A percentile compares a stretch with the other conserved stretches of the same genome.
These are phyloP conservation scores for Bolinopsis microptera DNA, from an alignment of 37 sponge, comb jelly and placozoan species.

Conservation along the genomic window DNA sequence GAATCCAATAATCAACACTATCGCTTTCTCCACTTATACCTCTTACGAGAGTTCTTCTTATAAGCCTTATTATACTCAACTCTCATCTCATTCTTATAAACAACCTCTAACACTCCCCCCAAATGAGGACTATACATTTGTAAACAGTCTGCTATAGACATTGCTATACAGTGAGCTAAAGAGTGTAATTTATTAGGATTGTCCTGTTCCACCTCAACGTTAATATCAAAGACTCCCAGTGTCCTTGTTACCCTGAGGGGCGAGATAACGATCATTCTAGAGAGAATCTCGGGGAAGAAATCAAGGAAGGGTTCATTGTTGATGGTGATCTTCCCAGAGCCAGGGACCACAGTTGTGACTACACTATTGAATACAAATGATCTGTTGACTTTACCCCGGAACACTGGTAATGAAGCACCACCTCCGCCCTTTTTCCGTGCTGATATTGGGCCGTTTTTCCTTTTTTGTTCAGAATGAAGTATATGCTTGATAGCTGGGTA, in stretches of 20 bases:
- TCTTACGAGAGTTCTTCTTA: constrained; percentile 34
- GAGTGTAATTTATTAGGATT: neutral
- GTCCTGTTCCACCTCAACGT: neutral
- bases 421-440: neutral
- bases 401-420: neutral
- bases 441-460: neutral
- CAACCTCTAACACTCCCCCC: neutral
- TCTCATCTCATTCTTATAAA: neutral
- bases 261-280: neutral
- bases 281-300: constrained; percentile 5
- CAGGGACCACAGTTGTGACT: neutral
- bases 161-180: constrained; percentile 20
- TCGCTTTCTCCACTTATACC: constrained; percentile 53
- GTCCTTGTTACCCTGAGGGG: neutral
- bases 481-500: neutral
- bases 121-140: neutral
- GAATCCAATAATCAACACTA: no score
- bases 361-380: neutral
- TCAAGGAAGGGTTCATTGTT: constrained; percentile 46
- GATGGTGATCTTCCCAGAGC: constrained; percentile 23
- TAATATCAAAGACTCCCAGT: constrained; percentile 37
- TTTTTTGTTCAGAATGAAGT: neutral
- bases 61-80: constrained; percentile 34
- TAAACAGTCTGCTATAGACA: constrained; percentile 52
- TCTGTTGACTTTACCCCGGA: neutral